Conservation (phyloP, 1,140 invertebrate genomes). For the Vollenhovia emeryi region DNA sequence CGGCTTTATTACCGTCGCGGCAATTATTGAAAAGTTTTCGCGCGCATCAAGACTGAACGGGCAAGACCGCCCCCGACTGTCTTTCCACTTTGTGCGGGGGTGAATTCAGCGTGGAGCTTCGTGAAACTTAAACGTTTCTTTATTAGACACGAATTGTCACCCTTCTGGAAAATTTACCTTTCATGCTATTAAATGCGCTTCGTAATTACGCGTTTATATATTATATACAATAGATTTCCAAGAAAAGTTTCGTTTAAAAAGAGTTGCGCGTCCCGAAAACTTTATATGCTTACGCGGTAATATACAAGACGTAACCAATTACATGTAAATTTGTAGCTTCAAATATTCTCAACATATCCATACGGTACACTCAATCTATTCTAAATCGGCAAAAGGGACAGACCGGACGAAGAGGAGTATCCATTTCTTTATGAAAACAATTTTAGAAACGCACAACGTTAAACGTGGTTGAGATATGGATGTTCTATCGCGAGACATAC, state of each 20-base stretch:
- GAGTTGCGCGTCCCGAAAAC: not conserved
- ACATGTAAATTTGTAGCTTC: not conserved
- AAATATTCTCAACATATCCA: not conserved
- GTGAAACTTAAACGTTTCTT: constrained; percentile 35
- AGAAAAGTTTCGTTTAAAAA: not conserved
- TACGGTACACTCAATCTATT: no score
- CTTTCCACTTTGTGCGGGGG: constrained; percentile 10
- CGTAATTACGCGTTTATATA: not conserved
- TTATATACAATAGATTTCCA: not conserved
- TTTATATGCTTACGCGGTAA: not conserved
- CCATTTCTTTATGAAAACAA: not conserved
- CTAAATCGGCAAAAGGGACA: not conserved
- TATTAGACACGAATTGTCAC: constrained; percentile 31
- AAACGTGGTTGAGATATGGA: not conserved
- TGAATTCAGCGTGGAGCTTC: constrained; percentile 10
- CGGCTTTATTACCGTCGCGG: constrained; percentile 78
- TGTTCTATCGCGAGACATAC: constrained; percentile 8
- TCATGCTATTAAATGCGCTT: constrained; percentile 16
- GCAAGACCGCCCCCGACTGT: constrained; percentile 61
- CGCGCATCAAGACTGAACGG: constrained; percentile 53
- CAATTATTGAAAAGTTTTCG: constrained; percentile 82
- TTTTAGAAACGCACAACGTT: not conserved
- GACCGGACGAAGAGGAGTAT: not conserved
- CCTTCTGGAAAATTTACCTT: not conserved
- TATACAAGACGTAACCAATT: not conserved